Conservation (phyloP, 2,888 invertebrate genomes). For the Cataglyphis altisquamis region DNA sequence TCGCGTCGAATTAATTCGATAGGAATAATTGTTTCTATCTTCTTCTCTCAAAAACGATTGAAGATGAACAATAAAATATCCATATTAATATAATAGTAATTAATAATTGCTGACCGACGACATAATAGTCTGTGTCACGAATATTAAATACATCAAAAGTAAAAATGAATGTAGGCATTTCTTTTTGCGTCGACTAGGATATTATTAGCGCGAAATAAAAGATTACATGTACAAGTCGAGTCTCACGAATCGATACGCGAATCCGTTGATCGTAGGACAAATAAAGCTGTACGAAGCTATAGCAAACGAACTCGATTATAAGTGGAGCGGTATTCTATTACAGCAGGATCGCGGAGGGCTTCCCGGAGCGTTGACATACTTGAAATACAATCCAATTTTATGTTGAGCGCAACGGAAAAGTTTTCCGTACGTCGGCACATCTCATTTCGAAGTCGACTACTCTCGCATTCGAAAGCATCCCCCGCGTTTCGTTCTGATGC, state of each 20-base stretch:
- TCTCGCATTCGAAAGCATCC: conserved; percentile 33
- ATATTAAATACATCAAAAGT: neutral
- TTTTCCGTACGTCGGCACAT: conserved; percentile 60
- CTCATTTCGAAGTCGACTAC: conserved; percentile 65
- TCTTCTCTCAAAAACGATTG: neutral
- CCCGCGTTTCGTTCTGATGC: conserved; percentile 6
- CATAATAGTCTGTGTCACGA: neutral
- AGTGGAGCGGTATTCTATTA: conserved; percentile 76
- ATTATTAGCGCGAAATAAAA: neutral
- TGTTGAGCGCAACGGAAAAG: conserved; percentile 68
- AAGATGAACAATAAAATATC: neutral
- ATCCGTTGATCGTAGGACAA: conserved; percentile 56
- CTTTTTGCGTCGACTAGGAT: neutral
- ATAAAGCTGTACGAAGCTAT: conserved; percentile 67
- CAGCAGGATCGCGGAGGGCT: conserved; percentile 73
- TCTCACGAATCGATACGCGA: conserved; percentile 63
- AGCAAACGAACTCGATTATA: conserved; percentile 67
- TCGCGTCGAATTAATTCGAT: neutral
- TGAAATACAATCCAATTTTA: conserved; percentile 82
- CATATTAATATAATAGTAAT: neutral
- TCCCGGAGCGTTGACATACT: conserved; percentile 78
- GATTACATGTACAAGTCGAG: neutral
- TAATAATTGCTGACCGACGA: neutral
- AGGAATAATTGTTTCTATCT: neutral
- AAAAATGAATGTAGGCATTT: neutral